Conservation (phyloP, 2,113 vertebrate genomes). For the Anthoscopus minutus region DNA sequence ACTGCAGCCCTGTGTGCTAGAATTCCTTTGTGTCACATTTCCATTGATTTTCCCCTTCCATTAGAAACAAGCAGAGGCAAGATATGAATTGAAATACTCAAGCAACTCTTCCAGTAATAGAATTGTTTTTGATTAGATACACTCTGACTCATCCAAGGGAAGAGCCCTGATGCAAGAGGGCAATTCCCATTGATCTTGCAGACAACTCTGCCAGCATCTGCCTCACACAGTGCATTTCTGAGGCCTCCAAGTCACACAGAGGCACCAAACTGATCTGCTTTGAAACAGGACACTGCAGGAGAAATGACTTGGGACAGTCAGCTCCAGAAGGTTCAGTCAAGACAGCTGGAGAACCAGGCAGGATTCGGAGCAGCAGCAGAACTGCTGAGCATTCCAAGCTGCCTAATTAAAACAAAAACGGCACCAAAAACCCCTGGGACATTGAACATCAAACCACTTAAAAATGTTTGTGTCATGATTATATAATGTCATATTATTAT, state of each 20-base stretch:
- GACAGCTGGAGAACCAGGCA: background rate
- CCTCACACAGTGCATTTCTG: background rate
- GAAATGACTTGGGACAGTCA: background rate
- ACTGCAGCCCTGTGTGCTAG: background rate
- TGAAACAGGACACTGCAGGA: background rate
- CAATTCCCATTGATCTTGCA: conserved; percentile 57
- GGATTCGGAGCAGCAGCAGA: background rate
- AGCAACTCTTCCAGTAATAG: conserved; percentile 55
- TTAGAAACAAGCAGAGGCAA: conserved; percentile 43
- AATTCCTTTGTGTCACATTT: conserved; percentile 43
- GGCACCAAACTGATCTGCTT: background rate
- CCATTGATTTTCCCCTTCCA: conserved; percentile 46
- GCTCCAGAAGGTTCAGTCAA: background rate
- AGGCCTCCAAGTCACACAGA: background rate
- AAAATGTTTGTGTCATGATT: background rate
- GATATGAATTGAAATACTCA: conserved; percentile 37
- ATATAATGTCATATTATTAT: background rate
- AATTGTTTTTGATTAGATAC: conserved; percentile 37
- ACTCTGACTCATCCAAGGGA: conserved; percentile 44
- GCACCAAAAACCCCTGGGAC: background rate
- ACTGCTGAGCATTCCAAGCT: background rate
- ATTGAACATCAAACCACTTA: background rate
- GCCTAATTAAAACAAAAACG: background rate
- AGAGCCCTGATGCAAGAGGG: conserved; percentile 55
- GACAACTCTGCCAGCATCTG: background rate